Percentiles rank a stretch among this genome's conserved stretches.
These are phyloP conservation scores for Thalassaphorura encarpata DNA, from an alignment of 1,140 invertebrate species.

Conservation along the genomic window DNA sequence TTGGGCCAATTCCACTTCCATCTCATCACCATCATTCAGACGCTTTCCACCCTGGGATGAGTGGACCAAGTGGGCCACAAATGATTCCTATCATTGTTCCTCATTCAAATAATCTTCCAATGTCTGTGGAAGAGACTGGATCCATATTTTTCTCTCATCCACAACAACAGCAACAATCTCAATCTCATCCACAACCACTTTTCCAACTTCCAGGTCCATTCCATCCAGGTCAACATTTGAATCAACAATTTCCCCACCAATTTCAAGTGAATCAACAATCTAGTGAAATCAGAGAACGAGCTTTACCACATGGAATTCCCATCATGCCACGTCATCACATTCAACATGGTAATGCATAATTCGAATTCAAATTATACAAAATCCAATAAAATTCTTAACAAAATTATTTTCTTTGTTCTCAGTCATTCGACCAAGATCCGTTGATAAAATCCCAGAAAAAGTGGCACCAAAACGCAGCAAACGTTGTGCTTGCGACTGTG, in stretches of 20 bases:
- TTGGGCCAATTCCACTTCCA: background rate
- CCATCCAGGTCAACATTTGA: background rate
- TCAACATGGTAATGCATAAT: constrained; percentile 8
- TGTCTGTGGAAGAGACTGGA: background rate
- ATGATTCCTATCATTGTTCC: background rate
- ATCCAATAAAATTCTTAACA: background rate
- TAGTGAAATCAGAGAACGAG: constrained; percentile 42
- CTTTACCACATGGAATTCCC: background rate
- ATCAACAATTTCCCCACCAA: background rate
- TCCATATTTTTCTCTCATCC: background rate
- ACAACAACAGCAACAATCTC: background rate
- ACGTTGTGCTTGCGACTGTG: constrained; percentile 31
- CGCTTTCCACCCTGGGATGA: background rate
- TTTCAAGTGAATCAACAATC: background rate
- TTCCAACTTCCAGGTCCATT: background rate
- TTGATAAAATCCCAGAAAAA: background rate
- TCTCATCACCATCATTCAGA: background rate
- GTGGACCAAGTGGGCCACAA: background rate
- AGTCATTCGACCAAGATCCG: constrained; percentile 12
- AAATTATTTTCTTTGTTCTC: background rate
- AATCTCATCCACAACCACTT: background rate
- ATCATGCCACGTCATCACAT: background rate
- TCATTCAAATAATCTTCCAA: too few relatives aligned
- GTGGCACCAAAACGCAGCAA: constrained; percentile 11
- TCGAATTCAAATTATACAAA: background rate